Conservation (phyloP, 2,888 invertebrate species). For the Noctuana brunneofusca region DNA sequence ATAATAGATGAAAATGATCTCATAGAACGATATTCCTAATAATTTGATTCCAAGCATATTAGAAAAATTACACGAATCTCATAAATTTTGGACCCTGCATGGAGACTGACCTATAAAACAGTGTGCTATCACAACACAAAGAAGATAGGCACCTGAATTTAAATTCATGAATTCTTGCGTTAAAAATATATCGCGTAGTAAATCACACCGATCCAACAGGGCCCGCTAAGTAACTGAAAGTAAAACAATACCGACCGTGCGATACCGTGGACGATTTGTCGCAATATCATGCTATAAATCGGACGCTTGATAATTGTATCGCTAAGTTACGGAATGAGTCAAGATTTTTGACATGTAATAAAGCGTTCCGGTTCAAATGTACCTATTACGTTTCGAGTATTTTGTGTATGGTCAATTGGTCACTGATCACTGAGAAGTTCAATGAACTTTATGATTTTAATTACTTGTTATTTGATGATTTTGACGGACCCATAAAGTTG, state of each 20-base stretch:
- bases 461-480: too few relatives aligned
- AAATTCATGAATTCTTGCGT: conserved; percentile 25
- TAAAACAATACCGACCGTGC: conserved; percentile 8
- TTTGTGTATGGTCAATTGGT: background rate
- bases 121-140: background rate
- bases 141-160: background rate
- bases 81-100: background rate
- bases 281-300: conserved; percentile 21
- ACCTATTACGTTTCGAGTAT: background rate
- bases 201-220: conserved; percentile 39
- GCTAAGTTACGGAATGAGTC: conserved; percentile 3
- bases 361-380: conserved; percentile 5
- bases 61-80: background rate
- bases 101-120: background rate
- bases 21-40: too few relatives aligned
- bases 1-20: too few relatives aligned
- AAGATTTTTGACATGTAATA: conserved; percentile 12
- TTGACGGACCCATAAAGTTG: too few relatives aligned
- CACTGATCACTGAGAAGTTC: too few relatives aligned
- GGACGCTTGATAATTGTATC: conserved; percentile 6
- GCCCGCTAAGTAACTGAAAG: conserved; percentile 25
- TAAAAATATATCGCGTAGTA: conserved; percentile 44
- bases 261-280: conserved; percentile 11
- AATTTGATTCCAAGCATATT: too few relatives aligned
- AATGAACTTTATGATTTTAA: background rate